phyloP scores from a whole-genome alignment of 2,113 vertebrate species.

The Monopterus albus region DNA sequence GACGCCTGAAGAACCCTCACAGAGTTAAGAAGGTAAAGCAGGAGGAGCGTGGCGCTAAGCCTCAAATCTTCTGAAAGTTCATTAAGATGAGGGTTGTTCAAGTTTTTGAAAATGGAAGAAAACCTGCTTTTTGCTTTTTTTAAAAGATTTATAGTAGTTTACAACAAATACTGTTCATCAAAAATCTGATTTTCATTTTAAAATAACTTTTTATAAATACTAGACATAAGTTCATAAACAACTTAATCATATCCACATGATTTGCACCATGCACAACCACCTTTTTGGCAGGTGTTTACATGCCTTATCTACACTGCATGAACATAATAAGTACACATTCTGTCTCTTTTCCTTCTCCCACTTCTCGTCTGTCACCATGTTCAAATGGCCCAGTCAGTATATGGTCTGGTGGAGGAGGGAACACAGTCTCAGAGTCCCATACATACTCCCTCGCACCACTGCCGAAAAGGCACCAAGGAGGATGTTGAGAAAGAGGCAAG shows the following conservation, averaged over 20 bases:
- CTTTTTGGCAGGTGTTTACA: not conserved
- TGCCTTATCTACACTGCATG: not conserved
- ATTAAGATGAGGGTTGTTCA: no score
- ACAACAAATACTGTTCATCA: no score
- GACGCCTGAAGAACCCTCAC: conserved; percentile 97
- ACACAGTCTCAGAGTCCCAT: conserved; percentile 90
- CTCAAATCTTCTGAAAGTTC: no score
- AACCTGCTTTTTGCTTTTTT: no score
- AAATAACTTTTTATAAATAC: no score
- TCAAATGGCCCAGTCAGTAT: conserved; percentile 87
- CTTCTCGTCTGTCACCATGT: not conserved
- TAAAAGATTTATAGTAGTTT: no score
- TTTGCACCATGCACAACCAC: no score
- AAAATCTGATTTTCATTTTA: no score
- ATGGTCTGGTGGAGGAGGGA: conserved; percentile 91
- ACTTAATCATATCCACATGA: no score
- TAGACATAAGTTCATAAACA: no score
- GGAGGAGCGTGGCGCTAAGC: not conserved
- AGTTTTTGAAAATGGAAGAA: no score
- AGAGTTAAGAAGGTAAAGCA: conserved; percentile 94
- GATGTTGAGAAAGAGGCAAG: conserved; percentile 92
- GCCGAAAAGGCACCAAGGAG: conserved; percentile 93
- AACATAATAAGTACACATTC: not conserved
- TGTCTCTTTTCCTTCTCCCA: not conserved
- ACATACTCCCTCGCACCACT: conserved; percentile 86